These are phyloP conservation scores for Mamestra brassicae DNA, from an alignment of 2,888 invertebrate genomes.

Conservation along the genomic window DNA sequence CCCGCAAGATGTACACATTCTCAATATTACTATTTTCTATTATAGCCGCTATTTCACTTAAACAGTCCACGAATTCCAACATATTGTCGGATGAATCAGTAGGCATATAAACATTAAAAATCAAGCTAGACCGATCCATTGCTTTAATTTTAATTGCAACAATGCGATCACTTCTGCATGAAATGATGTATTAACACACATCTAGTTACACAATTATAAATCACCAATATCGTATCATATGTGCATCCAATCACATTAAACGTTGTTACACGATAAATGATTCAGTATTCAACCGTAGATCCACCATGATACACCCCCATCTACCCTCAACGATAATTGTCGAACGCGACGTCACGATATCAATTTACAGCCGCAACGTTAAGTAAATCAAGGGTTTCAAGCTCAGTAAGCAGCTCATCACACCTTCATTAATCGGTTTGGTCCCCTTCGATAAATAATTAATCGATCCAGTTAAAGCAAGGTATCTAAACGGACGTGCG, in stretches of 20 bases:
- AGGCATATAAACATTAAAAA: no score
- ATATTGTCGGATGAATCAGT: no score
- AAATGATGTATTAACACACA: no score
- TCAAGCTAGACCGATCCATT: no score
- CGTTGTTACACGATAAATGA: background rate
- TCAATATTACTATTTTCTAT: no score
- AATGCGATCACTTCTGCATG: no score
- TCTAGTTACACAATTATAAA: background rate
- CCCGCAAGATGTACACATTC: no score
- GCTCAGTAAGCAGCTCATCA: constrained; percentile 50
- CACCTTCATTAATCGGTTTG: constrained; percentile 44
- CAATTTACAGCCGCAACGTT: constrained; percentile 38
- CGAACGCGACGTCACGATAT: constrained; percentile 28
- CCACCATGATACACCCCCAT: constrained; percentile 14
- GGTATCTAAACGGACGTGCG: constrained; percentile 47
- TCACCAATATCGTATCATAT: background rate
- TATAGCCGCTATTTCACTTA: no score
- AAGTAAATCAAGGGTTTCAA: constrained; percentile 38
- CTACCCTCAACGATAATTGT: constrained; percentile 24
- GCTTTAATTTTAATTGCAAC: no score
- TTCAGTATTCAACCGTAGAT: background rate
- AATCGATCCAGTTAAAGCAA: constrained; percentile 51
- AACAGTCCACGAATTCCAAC: no score
- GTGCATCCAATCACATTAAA: constrained; percentile 18
- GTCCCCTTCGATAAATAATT: constrained; percentile 51